Base-by-base conservation (phyloP, 2,797 vertebrate genomes). In the Labeo calbasu region DNA sequence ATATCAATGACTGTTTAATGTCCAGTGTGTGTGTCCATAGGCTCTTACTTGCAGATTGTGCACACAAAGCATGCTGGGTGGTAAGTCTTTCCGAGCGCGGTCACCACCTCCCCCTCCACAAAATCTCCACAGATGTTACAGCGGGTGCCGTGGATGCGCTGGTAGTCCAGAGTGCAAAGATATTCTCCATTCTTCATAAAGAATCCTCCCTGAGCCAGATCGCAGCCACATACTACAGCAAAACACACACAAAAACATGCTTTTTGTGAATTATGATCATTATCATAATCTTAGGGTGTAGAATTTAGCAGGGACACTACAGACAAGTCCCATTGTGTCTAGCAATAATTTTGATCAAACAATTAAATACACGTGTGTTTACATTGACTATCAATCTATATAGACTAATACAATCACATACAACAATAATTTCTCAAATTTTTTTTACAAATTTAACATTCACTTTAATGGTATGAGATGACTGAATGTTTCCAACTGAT, bases 51-150 rank as follows among this genome's bases (percentile, higher is more conserved):
- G 98, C 98, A 99, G 88, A 95, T 81, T 5, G 97, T 96, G 85
- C 98, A 99, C 85, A 96, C 97, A 84, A 99, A 99, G 94, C 98
- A 99, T 90, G 94, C 93, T 4, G 97, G 97, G 84, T 99, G 98
- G 86, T 99, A 99, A 40, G 96, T 98, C 92, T 98, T 98, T 36
- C 98, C 98, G 88, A 99, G 89, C 10, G 98, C 98, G 0, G 97
- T 98, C 87, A 99, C 96, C 55, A 99, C 97, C 91, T 99, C 97
- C 0, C 98, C 98, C 89, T 99, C 98, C 91, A 99, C 97, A 0
- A 98, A 99, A 8, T 98, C 97, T n/a, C 97, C 97, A 0, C 98
- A 99, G 89, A 93, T 94, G 0, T 95, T 96, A 93, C 98, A 99
- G 81, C 96, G 94, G 0, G 98, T 99, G 79, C 98, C 97, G 0